Evolutionary conservation across 2,113 vertebrate species (phyloP).

Genomic region (Sisor rabdophorus): DNA sequence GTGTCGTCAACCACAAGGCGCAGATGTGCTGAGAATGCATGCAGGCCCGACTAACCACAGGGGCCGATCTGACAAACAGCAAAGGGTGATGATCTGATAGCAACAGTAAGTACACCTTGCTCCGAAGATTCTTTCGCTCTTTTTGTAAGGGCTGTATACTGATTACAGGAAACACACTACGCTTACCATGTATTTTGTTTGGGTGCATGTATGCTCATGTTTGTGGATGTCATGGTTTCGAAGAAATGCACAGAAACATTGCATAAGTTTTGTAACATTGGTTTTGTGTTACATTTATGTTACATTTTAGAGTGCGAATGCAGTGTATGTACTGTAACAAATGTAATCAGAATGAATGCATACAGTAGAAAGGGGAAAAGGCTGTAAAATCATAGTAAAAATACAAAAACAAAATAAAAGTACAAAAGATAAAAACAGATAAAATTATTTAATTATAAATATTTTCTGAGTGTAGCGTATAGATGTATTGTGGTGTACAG

Average conservation of each 20-base stretch:
- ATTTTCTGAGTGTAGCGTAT: not conserved
- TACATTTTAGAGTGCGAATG: too few relatives aligned
- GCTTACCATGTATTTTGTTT: constrained; percentile 3
- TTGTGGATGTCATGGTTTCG: not conserved
- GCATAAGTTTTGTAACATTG: not conserved
- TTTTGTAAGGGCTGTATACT: constrained; percentile 22
- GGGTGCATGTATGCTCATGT: not conserved
- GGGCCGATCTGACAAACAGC: constrained; percentile 8
- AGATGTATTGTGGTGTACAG: constrained; percentile 6
- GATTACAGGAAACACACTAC: constrained; percentile 16
- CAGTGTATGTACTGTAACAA: too few relatives aligned
- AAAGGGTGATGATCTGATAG: constrained; percentile 21
- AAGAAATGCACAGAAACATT: not conserved
- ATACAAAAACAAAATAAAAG: too few relatives aligned
- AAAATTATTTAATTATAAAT: too few relatives aligned
- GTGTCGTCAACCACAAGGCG: constrained; percentile 36
- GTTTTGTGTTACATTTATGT: too few relatives aligned
- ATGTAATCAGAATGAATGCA: too few relatives aligned
- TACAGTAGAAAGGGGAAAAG: too few relatives aligned
- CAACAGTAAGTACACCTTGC: constrained; percentile 41
- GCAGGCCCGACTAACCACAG: constrained; percentile 21
- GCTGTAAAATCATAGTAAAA: too few relatives aligned
- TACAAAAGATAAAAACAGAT: too few relatives aligned
- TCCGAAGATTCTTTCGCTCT: constrained; percentile 10
- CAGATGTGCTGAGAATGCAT: constrained; percentile 39